Percentiles rank a stretch among this genome's conserved stretches.
phyloP scores from a whole-genome alignment of 2,797 vertebrate genomes.

The Pseudotriccus pelzelni region DNA sequence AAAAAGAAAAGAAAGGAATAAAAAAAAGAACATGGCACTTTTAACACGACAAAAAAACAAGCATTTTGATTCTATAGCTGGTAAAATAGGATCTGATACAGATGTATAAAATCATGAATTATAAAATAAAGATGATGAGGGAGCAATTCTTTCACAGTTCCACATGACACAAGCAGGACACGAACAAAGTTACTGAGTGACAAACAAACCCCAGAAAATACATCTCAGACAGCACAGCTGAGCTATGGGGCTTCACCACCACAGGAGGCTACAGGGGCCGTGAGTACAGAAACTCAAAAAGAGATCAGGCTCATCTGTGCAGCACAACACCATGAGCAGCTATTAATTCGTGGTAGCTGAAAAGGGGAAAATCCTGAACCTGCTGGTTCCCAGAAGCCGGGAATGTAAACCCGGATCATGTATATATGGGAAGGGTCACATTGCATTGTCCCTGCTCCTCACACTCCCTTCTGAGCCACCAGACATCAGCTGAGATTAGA shows the following conservation, averaged over 20 bases:
- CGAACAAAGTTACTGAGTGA: accelerated
- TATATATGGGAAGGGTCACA: not conserved
- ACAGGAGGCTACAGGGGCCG: not conserved
- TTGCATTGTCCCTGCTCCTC: not conserved
- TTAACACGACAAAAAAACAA: not conserved
- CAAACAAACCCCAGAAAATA: not conserved
- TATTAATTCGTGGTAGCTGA: not conserved
- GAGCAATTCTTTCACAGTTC: not conserved
- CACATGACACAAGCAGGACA: not conserved
- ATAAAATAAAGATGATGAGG: not conserved
- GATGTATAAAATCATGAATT: not conserved
- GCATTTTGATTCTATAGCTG: not conserved
- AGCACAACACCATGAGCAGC: not conserved
- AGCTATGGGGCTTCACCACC: not conserved
- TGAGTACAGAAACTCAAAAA: not conserved
- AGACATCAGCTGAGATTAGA: not conserved
- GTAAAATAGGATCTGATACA: not conserved
- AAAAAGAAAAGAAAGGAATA: not conserved
- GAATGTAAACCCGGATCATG: not conserved
- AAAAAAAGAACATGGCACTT: not conserved
- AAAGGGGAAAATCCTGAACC: not conserved
- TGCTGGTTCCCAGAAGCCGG: not conserved
- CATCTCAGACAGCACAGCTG: not conserved
- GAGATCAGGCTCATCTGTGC: not conserved
- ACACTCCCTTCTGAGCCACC: not conserved